phyloP scores from a whole-genome alignment of 2,888 invertebrate species.

The Aspidiotus destructor region DNA sequence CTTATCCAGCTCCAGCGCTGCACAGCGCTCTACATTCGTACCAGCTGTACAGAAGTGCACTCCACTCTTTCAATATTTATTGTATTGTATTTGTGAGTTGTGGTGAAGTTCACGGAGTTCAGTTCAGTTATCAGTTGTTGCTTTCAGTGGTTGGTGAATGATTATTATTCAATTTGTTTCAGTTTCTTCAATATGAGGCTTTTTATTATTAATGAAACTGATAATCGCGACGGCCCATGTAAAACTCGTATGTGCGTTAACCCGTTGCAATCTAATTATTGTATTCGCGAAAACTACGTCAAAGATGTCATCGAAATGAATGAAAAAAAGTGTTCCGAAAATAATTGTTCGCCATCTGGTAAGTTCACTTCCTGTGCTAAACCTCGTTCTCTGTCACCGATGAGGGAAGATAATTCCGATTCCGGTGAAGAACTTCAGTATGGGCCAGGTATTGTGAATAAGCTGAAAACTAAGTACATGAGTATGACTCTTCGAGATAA shows the following conservation, averaged over 20 bases:
- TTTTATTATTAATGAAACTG: conserved; percentile 36
- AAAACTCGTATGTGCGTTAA: conserved; percentile 26
- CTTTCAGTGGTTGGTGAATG: too few species aligned
- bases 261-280: conserved; percentile 13
- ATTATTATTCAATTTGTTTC: too few species aligned
- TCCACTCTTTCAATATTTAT: too few species aligned
- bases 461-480: conserved; percentile 74
- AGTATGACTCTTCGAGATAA: conserved; percentile 72
- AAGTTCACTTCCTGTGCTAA: conserved; percentile 11
- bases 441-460: conserved; percentile 84
- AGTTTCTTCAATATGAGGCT: conserved; percentile 40
- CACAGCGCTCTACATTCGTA: too few species aligned
- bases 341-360: not conserved
- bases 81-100: too few species aligned
- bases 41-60: too few species aligned
- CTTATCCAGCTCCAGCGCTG: too few species aligned
- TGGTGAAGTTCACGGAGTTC: too few species aligned
- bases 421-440: conserved; percentile 72
- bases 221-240: conserved; percentile 37
- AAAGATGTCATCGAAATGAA: conserved; percentile 30
- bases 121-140: too few species aligned
- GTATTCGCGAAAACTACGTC: conserved; percentile 24
- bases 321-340: conserved; percentile 23
- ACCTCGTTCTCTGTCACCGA: conserved; percentile 21
- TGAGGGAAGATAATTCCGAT: conserved; percentile 44